phyloP scores from a whole-genome alignment of 1,140 invertebrate species.

The Helicorthomorpha holstii region DNA sequence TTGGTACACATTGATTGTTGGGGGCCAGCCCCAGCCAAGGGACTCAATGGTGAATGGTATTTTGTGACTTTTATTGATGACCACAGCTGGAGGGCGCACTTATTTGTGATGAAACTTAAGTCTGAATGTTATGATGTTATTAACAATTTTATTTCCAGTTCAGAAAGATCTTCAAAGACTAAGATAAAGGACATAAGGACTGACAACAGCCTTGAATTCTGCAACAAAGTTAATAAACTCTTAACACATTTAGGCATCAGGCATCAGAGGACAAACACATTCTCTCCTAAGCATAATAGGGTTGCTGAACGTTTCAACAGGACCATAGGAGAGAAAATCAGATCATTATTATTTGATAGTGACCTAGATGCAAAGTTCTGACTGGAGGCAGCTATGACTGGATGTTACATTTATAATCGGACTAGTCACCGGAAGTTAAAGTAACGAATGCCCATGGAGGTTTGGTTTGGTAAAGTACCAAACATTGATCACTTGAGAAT shows the following conservation, averaged over 20 bases:
- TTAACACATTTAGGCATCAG: constrained; percentile 8
- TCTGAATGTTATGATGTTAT: not conserved
- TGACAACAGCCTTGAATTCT: too few species aligned
- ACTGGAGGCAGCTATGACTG: constrained; percentile 28
- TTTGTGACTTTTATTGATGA: not conserved
- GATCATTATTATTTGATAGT: constrained; percentile 22
- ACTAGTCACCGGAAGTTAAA: not conserved
- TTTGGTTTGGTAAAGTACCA: constrained; percentile 17
- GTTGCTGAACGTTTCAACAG: constrained; percentile 22
- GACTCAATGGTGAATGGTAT: not conserved
- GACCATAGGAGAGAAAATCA: constrained; percentile 19
- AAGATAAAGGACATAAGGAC: not conserved
- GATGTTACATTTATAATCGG: constrained; percentile 26
- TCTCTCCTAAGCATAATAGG: constrained; percentile 24
- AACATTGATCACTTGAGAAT: constrained; percentile 17
- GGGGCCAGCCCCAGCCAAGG: not conserved
- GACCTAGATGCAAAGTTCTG: constrained; percentile 23
- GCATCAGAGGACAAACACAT: constrained; percentile 15
- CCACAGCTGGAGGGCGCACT: not conserved
- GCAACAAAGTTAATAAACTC: constrained; percentile 5
- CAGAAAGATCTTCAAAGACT: not conserved
- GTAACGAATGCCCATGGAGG: constrained; percentile 16
- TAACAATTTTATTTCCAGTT: not conserved
- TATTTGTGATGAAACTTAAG: too few species aligned
- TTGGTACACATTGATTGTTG: too few species aligned